A percentile compares a stretch with the other conserved stretches of the same genome.
phyloP scores from a whole-genome alignment of 2,113 vertebrate species.

The Lucifuga dentata region DNA sequence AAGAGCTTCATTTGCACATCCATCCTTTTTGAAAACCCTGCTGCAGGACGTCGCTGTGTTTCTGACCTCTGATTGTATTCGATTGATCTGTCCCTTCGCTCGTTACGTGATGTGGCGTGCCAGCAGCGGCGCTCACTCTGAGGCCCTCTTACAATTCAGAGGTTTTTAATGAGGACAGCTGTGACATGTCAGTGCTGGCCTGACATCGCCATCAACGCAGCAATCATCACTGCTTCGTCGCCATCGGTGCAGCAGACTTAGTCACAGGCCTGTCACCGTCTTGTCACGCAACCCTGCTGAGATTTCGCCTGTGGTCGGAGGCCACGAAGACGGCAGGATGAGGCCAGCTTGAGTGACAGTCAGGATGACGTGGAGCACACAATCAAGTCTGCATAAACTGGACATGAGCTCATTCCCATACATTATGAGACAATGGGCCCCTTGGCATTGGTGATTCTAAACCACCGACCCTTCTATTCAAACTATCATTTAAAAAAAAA shows the following conservation, averaged over 20 bases:
- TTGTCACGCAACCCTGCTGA: slow-evolving; percentile 42
- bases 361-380: background rate
- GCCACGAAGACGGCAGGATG: background rate
- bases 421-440: too few relatives aligned
- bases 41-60: background rate
- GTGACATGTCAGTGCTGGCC: slow-evolving; percentile 29
- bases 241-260: slow-evolving; percentile 31
- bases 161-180: slow-evolving; percentile 42
- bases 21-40: background rate
- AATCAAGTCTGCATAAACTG: background rate
- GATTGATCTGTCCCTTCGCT: slow-evolving; percentile 24
- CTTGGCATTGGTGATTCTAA: background rate
- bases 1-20: background rate
- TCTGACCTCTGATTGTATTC: slow-evolving; percentile 1
- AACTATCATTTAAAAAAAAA: too few relatives aligned
- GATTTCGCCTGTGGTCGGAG: slow-evolving; percentile 20
- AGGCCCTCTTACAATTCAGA: slow-evolving; percentile 26
- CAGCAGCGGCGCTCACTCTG: slow-evolving; percentile 8
- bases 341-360: background rate
- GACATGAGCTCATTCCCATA: background rate
- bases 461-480: too few relatives aligned
- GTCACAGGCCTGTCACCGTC: slow-evolving; percentile 50
- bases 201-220: slow-evolving; percentile 50
- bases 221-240: slow-evolving; percentile 29
- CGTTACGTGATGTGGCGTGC: slow-evolving; percentile 25